Conservation (phyloP, 1,140 invertebrate species). For the Protaetia brevitarsis region DNA sequence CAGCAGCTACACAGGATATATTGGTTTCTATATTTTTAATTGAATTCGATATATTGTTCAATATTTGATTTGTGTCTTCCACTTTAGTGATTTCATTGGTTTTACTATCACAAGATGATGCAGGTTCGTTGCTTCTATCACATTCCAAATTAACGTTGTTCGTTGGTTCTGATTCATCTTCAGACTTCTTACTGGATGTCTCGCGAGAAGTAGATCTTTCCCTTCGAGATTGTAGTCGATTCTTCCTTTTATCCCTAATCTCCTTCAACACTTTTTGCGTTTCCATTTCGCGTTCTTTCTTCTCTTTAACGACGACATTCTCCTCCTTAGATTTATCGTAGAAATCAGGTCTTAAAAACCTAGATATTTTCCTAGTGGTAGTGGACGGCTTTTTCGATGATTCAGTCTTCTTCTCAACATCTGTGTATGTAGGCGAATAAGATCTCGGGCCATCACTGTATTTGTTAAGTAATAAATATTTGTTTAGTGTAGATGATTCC, state of each 20-base stretch:
- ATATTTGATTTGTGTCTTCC: conserved; percentile 30
- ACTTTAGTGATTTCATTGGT: conserved; percentile 3
- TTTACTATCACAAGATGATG: conserved; percentile 24
- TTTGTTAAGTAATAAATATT: conserved; percentile 30
- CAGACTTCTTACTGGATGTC: conserved; percentile 2
- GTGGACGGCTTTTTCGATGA: conserved; percentile 34
- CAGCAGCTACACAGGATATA: background rate
- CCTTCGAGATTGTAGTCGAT: conserved; percentile 40
- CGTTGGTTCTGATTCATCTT: conserved; percentile 17
- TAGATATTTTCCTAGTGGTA: conserved; percentile 56
- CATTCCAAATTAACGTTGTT: conserved; percentile 8
- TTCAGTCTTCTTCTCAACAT: conserved; percentile 34
- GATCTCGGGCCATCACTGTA: conserved; percentile 28
- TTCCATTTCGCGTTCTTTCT: conserved; percentile 63
- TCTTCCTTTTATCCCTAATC: conserved; percentile 59
- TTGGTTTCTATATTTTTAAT: conserved; percentile 41
- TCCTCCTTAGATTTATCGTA: conserved; percentile 68
- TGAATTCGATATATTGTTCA: conserved; percentile 40
- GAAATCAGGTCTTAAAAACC: conserved; percentile 74
- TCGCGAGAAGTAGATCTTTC: conserved; percentile 36
- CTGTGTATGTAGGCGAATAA: conserved; percentile 14
- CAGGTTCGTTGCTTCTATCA: background rate
- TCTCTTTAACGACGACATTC: conserved; percentile 65
- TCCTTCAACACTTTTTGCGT: conserved; percentile 63
- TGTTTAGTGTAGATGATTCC: conserved; percentile 16